Conservation (phyloP, 2,113 vertebrate species). For the Nanger granti region DNA sequence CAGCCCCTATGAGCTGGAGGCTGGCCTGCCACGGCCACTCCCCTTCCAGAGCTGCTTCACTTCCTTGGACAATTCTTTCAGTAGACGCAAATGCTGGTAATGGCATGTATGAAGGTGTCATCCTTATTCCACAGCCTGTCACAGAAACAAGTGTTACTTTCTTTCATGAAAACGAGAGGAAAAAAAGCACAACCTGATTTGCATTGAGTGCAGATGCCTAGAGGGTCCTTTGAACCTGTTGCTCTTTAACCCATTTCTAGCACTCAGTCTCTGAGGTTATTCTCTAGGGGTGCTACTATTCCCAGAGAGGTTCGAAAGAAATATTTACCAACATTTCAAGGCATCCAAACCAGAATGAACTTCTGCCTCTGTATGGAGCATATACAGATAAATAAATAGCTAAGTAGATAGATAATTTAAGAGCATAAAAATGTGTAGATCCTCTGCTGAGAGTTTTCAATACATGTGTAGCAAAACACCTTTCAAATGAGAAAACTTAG, state of each 20-base stretch:
- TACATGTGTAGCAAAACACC: neutral
- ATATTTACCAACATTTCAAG: neutral
- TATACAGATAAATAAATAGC: neutral
- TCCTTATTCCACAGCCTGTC: constrained; percentile 80
- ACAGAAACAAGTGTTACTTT: constrained; percentile 9
- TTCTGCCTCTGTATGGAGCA: neutral
- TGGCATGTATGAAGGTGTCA: constrained; percentile 71
- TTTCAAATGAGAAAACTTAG: neutral
- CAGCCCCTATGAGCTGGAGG: constrained; percentile 80
- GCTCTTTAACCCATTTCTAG: neutral
- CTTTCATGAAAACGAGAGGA: neutral
- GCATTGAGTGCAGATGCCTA: neutral
- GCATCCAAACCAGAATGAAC: neutral
- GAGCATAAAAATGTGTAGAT: neutral
- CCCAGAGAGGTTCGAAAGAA: neutral
- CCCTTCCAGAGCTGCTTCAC: constrained; percentile 76
- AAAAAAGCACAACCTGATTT: neutral
- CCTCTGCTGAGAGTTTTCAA: neutral
- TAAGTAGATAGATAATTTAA: neutral
- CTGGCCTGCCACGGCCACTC: constrained; percentile 97
- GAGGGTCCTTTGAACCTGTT: neutral
- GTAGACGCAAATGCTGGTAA: constrained; percentile 65
- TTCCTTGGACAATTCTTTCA: constrained; percentile 87
- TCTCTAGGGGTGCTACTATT: neutral
- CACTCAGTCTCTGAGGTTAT: neutral